Conservation (phyloP, 1,140 invertebrate genomes). For the Hyles vespertilio region DNA sequence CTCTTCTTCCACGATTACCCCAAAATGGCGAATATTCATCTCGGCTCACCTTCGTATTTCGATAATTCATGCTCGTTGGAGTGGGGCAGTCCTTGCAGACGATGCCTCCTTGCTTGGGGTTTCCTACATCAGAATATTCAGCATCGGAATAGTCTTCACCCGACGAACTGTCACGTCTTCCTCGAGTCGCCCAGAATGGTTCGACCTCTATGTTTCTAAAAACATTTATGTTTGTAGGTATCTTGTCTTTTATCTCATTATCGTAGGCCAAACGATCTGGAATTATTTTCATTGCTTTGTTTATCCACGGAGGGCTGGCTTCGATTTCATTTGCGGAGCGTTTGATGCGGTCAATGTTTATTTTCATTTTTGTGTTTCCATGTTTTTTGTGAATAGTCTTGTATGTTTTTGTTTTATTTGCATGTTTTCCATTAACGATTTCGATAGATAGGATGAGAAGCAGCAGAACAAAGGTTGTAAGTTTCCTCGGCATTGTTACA, state of each 20-base stretch:
- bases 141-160: constrained; percentile 30
- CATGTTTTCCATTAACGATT: constrained; percentile 39
- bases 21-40: constrained; percentile 45
- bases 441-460: constrained; percentile 40
- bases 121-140: constrained; percentile 13
- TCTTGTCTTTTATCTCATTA: constrained; percentile 4
- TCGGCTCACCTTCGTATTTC: constrained; percentile 29
- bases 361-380: constrained; percentile 26
- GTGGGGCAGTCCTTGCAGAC: constrained; percentile 2
- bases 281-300: constrained; percentile 27
- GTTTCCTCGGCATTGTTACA: constrained; percentile 39
- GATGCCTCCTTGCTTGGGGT: background rate
- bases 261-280: constrained; percentile 1
- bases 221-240: constrained; percentile 3
- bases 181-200: constrained; percentile 59
- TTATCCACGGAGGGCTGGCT: constrained; percentile 29
- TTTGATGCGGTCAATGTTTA: constrained; percentile 37
- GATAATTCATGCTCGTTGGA: background rate
- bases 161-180: constrained; percentile 43
- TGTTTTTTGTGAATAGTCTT: constrained; percentile 24
- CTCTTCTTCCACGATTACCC: constrained; percentile 37
- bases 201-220: constrained; percentile 21
- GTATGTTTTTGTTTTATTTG: constrained; percentile 39
- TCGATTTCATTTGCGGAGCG: constrained; percentile 34
- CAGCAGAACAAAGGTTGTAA: constrained; percentile 28